Conservation (phyloP, 1,140 invertebrate species). For the Globodera ellingtonae region DNA sequence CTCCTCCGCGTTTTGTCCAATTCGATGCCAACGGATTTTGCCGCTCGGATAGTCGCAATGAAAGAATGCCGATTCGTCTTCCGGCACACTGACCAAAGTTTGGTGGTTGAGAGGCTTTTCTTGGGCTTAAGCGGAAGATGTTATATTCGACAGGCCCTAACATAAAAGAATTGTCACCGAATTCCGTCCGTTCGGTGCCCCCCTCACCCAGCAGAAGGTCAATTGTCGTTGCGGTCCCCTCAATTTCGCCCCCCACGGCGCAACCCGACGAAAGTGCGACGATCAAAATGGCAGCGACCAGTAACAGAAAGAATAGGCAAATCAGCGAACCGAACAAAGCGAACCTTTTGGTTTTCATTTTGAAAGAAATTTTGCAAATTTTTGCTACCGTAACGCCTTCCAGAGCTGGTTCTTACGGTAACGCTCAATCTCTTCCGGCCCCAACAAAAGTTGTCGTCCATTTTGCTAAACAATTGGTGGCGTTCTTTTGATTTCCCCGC, state of each 20-base stretch:
- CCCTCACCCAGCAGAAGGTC: background rate
- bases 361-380: background rate
- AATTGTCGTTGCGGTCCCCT: background rate
- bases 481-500: background rate
- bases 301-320: constrained; percentile 6
- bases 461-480: background rate
- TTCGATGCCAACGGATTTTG: background rate
- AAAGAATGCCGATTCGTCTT: background rate
- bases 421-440: constrained; percentile 13
- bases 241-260: background rate
- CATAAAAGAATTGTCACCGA: background rate
- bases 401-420: constrained; percentile 11
- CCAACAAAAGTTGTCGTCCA: background rate
- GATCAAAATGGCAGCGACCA: constrained; percentile 19
- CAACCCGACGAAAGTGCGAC: constrained; percentile 16
- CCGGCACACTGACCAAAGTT: background rate
- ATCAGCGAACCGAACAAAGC: constrained; percentile 7
- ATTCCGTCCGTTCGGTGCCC: background rate
- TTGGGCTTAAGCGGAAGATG: background rate
- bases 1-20: background rate
- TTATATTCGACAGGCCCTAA: background rate
- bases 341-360: constrained; percentile 10
- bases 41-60: background rate
- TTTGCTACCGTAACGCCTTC: constrained; percentile 6
- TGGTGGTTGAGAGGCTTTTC: background rate